Conservation (phyloP, 2,113 vertebrate genomes). For the Rhadina sibilatrix region DNA sequence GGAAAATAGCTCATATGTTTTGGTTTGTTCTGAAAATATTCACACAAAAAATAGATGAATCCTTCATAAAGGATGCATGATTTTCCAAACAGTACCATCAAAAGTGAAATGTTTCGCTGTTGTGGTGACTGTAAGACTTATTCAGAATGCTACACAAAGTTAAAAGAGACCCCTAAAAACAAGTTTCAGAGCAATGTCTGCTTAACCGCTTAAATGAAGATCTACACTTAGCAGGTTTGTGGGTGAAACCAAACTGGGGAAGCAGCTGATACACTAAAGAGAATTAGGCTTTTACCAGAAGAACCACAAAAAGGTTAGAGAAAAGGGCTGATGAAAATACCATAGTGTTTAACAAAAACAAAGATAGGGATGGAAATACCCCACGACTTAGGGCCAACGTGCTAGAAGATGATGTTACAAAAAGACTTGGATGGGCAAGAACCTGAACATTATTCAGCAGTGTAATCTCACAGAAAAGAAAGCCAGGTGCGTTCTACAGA, state of each 20-base stretch:
- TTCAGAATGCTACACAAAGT: neutral
- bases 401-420: neutral
- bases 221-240: neutral
- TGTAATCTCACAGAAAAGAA: neutral
- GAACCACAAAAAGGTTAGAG: neutral
- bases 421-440: neutral
- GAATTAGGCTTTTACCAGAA: neutral
- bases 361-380: neutral
- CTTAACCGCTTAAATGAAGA: neutral
- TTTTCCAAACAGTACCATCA: neutral
- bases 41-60: neutral
- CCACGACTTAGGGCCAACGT: neutral
- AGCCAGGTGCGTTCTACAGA: neutral
- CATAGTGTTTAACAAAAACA: neutral
- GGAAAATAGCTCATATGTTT: accelerated
- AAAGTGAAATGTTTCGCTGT: neutral
- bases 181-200: neutral
- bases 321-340: neutral
- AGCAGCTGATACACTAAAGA: neutral
- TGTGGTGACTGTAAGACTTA: neutral
- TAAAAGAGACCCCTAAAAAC: neutral
- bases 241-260: neutral
- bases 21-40: neutral
- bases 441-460: neutral
- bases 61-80: neutral